A percentile compares a stretch with the other conserved stretches of the same genome.
Conservation (phyloP, 2,888 invertebrate species). For the Trichopria drosophilae region DNA sequence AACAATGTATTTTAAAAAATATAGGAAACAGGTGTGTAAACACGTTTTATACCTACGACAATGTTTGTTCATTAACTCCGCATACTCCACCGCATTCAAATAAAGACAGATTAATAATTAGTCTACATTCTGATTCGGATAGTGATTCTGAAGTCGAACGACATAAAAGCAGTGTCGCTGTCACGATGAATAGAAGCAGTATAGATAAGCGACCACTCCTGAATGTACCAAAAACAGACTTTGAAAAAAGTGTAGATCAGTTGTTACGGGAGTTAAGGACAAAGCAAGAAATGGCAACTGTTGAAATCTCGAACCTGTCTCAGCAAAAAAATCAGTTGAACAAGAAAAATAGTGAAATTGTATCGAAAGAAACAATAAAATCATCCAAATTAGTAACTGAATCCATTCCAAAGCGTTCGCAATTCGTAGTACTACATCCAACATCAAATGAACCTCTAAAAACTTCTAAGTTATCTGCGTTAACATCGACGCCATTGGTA, state of each 20-base stretch:
- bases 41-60: constrained; percentile 39
- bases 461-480: not conserved
- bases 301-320: not conserved
- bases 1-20: constrained; percentile 29
- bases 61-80: constrained; percentile 36
- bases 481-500: constrained; percentile 40
- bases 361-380: too few species aligned
- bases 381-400: too few species aligned
- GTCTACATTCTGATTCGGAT: constrained; percentile 50
- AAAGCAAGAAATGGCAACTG: constrained; percentile 47
- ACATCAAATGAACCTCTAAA: too few species aligned
- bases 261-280: constrained; percentile 51
- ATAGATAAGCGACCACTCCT: constrained; percentile 24
- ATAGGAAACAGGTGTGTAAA: constrained; percentile 34
- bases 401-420: too few species aligned
- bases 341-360: constrained; percentile 2
- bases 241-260: constrained; percentile 53
- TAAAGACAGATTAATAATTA: constrained; percentile 49
- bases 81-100: constrained; percentile 30
- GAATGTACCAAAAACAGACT: constrained; percentile 47
- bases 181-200: constrained; percentile 11
- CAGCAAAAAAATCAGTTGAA: not conserved
- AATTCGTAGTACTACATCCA: too few species aligned
- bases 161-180: constrained; percentile 12
- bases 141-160: constrained; percentile 47